These are phyloP conservation scores for Polymixis lichenea DNA, from an alignment of 2,888 invertebrate genomes.

Conservation along the genomic window DNA sequence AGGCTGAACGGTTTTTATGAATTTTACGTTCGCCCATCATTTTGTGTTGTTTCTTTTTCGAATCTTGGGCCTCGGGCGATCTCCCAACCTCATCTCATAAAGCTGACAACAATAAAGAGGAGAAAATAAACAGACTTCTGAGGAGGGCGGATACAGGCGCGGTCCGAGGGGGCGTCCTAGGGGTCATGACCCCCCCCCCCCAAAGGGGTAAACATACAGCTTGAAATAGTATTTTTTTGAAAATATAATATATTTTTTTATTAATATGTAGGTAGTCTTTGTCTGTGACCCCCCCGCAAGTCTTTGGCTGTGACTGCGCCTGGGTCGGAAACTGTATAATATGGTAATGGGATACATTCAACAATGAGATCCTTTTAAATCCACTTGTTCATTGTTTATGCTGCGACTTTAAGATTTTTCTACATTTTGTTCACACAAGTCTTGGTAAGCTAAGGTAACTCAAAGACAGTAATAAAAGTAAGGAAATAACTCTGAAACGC, in stretches of 20 bases:
- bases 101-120: slow-evolving; percentile 31
- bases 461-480: neutral
- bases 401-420: neutral
- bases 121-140: slow-evolving; percentile 24
- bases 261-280: no score
- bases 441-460: neutral
- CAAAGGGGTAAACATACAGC: no score
- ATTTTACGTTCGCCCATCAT: slow-evolving; percentile 21
- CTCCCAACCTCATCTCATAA: slow-evolving; percentile 44
- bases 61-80: slow-evolving; percentile 39
- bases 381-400: neutral
- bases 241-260: no score
- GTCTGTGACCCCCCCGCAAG: no score
- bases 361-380: slow-evolving; percentile 10
- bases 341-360: slow-evolving; percentile 10
- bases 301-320: no score
- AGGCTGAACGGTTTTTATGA: slow-evolving; percentile 48
- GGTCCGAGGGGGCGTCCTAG: no score
- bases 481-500: neutral
- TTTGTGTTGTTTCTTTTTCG: slow-evolving; percentile 39
- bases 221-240: no score
- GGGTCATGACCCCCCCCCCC: no score
- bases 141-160: no score
- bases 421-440: neutral
- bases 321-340: slow-evolving; percentile 16